A percentile compares a stretch with the other conserved stretches of the same genome.
Conservation (phyloP, 2,797 vertebrate genomes). For the Propithecus deckenii region DNA sequence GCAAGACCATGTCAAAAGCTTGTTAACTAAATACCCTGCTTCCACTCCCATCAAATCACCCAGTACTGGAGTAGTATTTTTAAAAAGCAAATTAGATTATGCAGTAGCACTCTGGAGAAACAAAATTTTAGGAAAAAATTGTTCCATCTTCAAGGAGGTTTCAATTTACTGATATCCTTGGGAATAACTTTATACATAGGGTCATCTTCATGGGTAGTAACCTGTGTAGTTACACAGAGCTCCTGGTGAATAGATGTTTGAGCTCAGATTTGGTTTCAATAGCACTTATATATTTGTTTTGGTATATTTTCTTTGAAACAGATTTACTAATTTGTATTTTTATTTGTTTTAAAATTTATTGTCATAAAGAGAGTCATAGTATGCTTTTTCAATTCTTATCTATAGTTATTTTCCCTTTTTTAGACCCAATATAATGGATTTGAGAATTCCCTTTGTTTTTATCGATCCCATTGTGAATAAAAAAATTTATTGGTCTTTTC, state of each 20-base stretch:
- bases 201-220: neutral
- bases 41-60: neutral
- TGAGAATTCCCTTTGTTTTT: no score
- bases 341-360: neutral
- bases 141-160: neutral
- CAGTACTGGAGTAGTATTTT: neutral
- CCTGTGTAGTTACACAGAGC: rapidly evolving
- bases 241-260: neutral
- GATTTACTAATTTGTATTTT: neutral
- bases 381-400: neutral
- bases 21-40: neutral
- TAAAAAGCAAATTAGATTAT: neutral
- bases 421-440: no score
- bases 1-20: neutral
- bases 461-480: no score
- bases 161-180: neutral
- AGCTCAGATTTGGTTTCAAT: neutral
- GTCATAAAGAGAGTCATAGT: neutral
- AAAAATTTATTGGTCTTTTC: no score
- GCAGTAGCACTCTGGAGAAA: neutral
- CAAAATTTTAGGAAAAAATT: neutral
- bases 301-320: neutral
- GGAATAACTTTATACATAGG: neutral
- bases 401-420: no score
- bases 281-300: neutral